A percentile compares a stretch with the other conserved stretches of the same genome.
phyloP scores from a whole-genome alignment of 2,797 vertebrate genomes.

The Rhinophrynus dorsalis region DNA sequence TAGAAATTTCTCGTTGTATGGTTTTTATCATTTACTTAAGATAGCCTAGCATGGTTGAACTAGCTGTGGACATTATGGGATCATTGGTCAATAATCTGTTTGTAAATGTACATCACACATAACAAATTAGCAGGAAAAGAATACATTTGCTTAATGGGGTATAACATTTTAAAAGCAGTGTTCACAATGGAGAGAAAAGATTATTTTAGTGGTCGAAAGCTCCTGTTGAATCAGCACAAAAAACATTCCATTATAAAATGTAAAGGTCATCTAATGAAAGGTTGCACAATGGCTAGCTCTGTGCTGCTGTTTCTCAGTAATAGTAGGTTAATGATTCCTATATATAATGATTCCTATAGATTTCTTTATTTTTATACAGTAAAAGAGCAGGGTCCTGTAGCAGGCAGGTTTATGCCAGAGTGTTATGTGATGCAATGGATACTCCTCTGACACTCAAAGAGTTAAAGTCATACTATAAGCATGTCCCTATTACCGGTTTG shows the following conservation, averaged over 20 bases:
- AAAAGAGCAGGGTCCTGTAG: no score
- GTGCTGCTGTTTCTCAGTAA: background rate
- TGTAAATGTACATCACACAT: constrained; percentile 27
- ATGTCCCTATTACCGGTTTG: no score
- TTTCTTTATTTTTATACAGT: no score
- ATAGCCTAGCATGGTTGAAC: no score
- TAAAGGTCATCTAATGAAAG: background rate
- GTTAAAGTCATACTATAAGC: no score
- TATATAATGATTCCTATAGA: no score
- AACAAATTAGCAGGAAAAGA: constrained; percentile 42
- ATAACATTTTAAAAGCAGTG: constrained; percentile 28
- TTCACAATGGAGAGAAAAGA: constrained; percentile 11
- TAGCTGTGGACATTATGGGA: constrained; percentile 31
- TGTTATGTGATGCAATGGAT: no score
- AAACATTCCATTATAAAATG: constrained; percentile 14
- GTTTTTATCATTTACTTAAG: no score
- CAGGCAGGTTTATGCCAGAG: no score
- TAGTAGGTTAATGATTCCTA: constrained; percentile 4
- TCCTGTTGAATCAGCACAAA: constrained; percentile 19
- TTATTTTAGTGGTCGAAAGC: constrained; percentile 21
- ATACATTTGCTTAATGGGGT: constrained; percentile 45
- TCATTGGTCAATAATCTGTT: constrained; percentile 38
- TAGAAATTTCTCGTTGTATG: no score
- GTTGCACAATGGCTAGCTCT: background rate
- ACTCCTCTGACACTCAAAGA: no score